Conservation (phyloP, 2,113 vertebrate genomes). For the Pluvianellus socialis region DNA sequence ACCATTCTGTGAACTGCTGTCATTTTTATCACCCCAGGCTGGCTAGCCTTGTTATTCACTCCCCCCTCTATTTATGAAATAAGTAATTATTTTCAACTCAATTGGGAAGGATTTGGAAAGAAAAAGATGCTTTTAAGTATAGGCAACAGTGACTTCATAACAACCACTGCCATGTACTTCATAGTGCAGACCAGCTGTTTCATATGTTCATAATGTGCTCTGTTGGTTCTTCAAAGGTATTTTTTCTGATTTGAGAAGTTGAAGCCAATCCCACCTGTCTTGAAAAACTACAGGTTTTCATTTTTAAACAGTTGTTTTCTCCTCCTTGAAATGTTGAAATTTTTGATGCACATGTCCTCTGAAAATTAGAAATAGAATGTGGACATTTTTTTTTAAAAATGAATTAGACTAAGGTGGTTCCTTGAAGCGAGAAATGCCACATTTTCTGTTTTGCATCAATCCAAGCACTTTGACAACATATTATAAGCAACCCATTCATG, state of each 20-base stretch:
- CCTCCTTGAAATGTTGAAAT: not conserved
- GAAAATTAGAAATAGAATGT: not conserved
- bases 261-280: not conserved
- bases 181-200: not conserved
- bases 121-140: not conserved
- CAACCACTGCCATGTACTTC: not conserved
- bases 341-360: not conserved
- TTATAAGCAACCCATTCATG: not conserved
- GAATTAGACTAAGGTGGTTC: not conserved
- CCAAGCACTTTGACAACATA: not conserved
- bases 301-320: not conserved
- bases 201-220: not conserved
- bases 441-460: not conserved
- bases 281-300: not conserved
- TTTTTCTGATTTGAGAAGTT: not conserved
- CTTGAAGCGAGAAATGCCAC: not conserved
- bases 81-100: not conserved
- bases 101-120: not conserved
- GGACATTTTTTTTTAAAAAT: not conserved
- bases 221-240: not conserved
- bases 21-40: not conserved
- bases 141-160: not conserved
- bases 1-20: not conserved
- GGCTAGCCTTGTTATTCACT: not conserved
- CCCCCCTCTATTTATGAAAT: not conserved